phyloP scores from a whole-genome alignment of 2,797 vertebrate species.

The Sparidentex hasta region DNA sequence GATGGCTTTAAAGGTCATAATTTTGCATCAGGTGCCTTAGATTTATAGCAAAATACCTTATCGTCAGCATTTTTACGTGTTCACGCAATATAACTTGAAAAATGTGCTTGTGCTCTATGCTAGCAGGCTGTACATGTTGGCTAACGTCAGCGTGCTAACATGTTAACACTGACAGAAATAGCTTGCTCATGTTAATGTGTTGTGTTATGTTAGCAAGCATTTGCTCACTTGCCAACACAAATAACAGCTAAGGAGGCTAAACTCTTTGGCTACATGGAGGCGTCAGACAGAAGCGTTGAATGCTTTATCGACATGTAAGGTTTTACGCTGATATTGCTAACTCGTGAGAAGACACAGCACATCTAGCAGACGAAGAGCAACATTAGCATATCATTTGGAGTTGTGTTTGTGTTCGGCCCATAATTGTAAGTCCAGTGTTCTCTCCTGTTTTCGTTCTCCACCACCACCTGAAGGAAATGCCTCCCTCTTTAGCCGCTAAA shows the following conservation, averaged over 20 bases:
- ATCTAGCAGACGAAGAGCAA: conserved; percentile 2
- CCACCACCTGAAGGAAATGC: background rate
- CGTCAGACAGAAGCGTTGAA: background rate
- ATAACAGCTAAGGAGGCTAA: background rate
- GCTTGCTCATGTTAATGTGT: background rate
- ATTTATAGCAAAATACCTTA: background rate
- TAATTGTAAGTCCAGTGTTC: background rate
- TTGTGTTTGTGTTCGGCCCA: background rate
- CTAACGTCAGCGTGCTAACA: background rate
- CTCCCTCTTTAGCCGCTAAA: background rate
- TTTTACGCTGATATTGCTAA: background rate
- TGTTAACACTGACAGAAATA: background rate
- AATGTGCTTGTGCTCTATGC: background rate
- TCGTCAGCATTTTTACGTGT: background rate
- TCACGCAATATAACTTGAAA: background rate
- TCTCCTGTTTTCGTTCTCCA: background rate
- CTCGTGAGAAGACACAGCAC: background rate
- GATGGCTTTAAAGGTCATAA: background rate
- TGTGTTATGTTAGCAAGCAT: background rate
- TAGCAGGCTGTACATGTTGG: background rate
- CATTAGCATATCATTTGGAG: background rate
- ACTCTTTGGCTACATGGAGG: background rate
- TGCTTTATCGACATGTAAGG: background rate
- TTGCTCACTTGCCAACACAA: no score
- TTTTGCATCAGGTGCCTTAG: background rate